Evolutionary conservation across 2,888 invertebrate species (phyloP).

Genomic region (Panopea generosa): DNA sequence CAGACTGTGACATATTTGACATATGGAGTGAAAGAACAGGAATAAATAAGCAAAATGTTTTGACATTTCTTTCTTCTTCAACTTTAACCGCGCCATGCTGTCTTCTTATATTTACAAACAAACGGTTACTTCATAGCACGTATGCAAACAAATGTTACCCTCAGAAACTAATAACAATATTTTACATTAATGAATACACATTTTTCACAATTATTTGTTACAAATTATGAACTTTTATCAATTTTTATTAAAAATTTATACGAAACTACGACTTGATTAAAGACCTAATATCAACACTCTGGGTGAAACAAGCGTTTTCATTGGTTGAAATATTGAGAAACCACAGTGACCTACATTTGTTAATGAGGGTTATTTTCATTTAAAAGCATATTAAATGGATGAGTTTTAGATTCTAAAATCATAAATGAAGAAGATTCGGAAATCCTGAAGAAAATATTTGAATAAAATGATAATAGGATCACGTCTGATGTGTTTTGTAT

Average conservation of each 20-base stretch:
- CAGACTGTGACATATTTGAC: conserved; percentile 78
- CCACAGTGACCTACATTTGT: conserved; percentile 33
- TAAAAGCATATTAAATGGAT: too few species aligned
- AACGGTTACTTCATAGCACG: conserved; percentile 9
- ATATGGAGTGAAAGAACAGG: conserved; percentile 81
- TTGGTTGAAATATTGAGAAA: conserved; percentile 30
- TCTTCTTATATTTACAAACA: conserved; percentile 66
- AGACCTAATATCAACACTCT: conserved; percentile 12
- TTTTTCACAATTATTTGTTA: not conserved
- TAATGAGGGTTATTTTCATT: too few species aligned
- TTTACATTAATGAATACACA: not conserved
- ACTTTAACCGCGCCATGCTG: conserved; percentile 82
- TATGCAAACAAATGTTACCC: not conserved
- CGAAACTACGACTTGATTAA: conserved; percentile 53
- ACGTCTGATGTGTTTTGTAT: too few species aligned
- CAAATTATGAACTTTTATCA: conserved; percentile 6
- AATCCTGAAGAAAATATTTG: too few species aligned
- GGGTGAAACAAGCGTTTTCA: conserved; percentile 37
- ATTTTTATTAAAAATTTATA: conserved; percentile 54
- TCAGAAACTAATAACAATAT: not conserved
- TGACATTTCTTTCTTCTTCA: conserved; percentile 81
- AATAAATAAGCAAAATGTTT: conserved; percentile 81
- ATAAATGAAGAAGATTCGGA: too few species aligned
- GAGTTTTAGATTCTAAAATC: too few species aligned
- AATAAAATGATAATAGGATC: too few species aligned